Percentiles rank a stretch among this genome's conserved stretches.
Evolutionary conservation across 2,113 vertebrate species (phyloP).

Genomic region (Scartelaos histophorus): DNA sequence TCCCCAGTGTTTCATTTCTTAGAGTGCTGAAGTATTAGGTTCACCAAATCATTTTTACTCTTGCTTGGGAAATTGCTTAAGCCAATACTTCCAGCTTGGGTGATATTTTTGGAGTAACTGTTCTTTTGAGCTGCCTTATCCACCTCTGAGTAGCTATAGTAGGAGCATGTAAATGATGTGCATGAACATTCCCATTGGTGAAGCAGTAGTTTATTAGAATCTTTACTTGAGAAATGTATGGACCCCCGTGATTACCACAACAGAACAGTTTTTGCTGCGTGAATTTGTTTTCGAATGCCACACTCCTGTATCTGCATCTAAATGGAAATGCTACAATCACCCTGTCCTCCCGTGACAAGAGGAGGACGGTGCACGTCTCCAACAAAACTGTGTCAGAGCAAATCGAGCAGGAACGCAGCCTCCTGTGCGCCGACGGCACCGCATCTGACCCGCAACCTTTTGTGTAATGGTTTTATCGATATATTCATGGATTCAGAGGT

Average conservation of each 20-base stretch:
- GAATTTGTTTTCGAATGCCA: neutral
- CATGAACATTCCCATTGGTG: neutral
- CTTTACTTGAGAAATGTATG: neutral
- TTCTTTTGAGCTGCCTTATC: too few species aligned
- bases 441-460: neutral
- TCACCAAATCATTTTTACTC: too few species aligned
- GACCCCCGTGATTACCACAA: too few species aligned
- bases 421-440: neutral
- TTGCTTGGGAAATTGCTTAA: too few species aligned
- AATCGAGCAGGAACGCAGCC: neutral
- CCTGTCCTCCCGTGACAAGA: neutral
- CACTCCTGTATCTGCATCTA: neutral
- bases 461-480: slow-evolving; percentile 1
- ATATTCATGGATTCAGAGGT: neutral
- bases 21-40: too few species aligned
- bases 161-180: neutral
- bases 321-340: neutral
- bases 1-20: too few species aligned
- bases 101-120: too few species aligned
- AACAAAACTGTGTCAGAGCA: neutral
- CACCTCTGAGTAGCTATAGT: neutral
- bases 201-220: neutral
- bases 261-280: too few species aligned
- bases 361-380: neutral
- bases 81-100: too few species aligned